Percentiles rank a stretch among this genome's conserved stretches.
These are phyloP conservation scores for Rhinoptilus africanus DNA, from an alignment of 2,113 vertebrate species.

Conservation along the genomic window DNA sequence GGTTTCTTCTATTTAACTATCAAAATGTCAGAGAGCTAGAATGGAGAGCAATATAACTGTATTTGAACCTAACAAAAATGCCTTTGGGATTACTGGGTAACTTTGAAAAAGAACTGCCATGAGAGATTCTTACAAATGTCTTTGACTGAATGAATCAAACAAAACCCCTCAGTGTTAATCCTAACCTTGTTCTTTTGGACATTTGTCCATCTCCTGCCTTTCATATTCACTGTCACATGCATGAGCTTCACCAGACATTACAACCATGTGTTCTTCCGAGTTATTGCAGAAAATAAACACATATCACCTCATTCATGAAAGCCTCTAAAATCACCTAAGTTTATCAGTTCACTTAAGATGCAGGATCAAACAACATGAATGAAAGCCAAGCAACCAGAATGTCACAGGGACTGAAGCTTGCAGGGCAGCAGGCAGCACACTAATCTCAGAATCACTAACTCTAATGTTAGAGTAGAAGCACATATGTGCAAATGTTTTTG, in stretches of 20 bases:
- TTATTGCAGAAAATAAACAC: background rate
- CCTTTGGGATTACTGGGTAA: background rate
- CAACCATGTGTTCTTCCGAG: background rate
- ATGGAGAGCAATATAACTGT: background rate
- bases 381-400: background rate
- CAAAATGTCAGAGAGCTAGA: slow-evolving; percentile 1
- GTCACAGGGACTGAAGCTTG: background rate
- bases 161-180: background rate
- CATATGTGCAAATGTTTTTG: background rate
- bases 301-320: background rate
- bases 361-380: background rate
- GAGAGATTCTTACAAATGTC: background rate
- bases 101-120: slow-evolving; percentile 10
- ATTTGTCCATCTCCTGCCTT: background rate
- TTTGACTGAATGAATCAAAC: background rate
- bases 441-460: background rate
- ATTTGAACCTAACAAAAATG: slow-evolving; percentile 29
- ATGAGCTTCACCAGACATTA: background rate
- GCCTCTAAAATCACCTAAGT: background rate
- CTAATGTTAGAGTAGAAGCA: background rate
- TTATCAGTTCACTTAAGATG: background rate
- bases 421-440: background rate
- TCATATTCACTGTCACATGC: background rate
- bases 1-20: background rate
- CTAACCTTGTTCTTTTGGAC: background rate